A percentile compares a stretch with the other conserved stretches of the same genome.
These are phyloP conservation scores for Euplagia quadripunctaria DNA, from an alignment of 2,888 invertebrate species.

Conservation along the genomic window DNA sequence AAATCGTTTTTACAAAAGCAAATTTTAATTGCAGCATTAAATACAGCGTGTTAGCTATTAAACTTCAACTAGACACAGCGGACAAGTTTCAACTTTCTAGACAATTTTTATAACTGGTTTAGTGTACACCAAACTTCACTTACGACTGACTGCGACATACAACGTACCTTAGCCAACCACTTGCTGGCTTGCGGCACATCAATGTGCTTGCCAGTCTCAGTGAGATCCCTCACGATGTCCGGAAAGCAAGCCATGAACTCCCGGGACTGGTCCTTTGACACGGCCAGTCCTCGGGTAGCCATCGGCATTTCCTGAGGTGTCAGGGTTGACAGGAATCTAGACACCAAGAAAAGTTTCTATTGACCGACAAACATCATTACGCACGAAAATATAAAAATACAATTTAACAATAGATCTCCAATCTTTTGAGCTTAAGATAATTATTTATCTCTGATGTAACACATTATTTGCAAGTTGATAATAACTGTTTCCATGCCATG, in stretches of 20 bases:
- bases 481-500: not conserved
- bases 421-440: not conserved
- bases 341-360: slow-evolving; percentile 60
- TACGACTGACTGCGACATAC: slow-evolving; percentile 64
- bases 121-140: slow-evolving; percentile 51
- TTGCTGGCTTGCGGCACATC: slow-evolving; percentile 93
- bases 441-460: not conserved
- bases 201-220: slow-evolving; percentile 91
- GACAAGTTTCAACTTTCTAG: slow-evolving; percentile 51
- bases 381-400: not conserved
- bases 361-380: slow-evolving; percentile 28
- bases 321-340: slow-evolving; percentile 88
- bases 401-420: not conserved
- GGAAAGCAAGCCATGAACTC: slow-evolving; percentile 96
- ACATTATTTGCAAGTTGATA: not conserved
- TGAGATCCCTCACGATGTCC: slow-evolving; percentile 94
- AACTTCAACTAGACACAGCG: slow-evolving; percentile 46
- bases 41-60: slow-evolving; percentile 24
- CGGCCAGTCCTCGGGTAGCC: slow-evolving; percentile 88
- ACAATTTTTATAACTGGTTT: slow-evolving; percentile 52
- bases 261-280: slow-evolving; percentile 93
- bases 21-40: slow-evolving; percentile 16
- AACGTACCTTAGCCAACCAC: slow-evolving; percentile 92
- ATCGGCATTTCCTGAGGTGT: slow-evolving; percentile 88
- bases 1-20: slow-evolving; percentile 30